These are phyloP conservation scores for Chrysina gloriosa DNA, from an alignment of 2,888 invertebrate species.

Conservation along the genomic window DNA sequence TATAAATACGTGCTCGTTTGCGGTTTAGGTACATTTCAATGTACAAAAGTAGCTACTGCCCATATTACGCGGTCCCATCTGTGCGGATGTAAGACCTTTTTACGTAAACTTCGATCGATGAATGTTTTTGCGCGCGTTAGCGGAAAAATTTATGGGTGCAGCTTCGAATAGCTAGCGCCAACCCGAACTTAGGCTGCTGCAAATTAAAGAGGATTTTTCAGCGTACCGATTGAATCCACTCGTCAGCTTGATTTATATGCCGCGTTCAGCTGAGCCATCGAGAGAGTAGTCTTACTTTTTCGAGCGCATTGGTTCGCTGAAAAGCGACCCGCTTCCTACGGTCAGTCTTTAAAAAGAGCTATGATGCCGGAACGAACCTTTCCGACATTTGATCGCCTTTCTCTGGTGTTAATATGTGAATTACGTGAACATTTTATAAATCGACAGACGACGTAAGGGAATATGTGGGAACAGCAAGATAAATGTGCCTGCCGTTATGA, in stretches of 20 bases:
- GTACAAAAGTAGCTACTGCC: not conserved
- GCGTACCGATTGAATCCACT: conserved; percentile 63
- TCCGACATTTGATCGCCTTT: not conserved
- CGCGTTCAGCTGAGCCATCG: conserved; percentile 19
- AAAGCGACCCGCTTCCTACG: conserved; percentile 6
- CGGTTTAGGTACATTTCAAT: no score
- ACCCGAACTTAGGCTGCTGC: conserved; percentile 62
- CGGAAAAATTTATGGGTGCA: conserved; percentile 59
- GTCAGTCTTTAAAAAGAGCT: not conserved
- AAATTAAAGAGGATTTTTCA: conserved; percentile 64
- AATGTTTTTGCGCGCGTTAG: conserved; percentile 38
- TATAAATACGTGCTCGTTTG: no score
- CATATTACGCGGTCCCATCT: conserved; percentile 30
- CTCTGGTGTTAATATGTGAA: not conserved
- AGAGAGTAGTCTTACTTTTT: conserved; percentile 14
- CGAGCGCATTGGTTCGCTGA: conserved; percentile 11
- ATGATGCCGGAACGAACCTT: not conserved
- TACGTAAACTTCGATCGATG: conserved; percentile 37
- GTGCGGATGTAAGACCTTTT: conserved; percentile 28
- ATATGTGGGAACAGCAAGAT: not conserved
- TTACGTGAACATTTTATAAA: not conserved
- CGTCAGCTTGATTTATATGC: conserved; percentile 60
- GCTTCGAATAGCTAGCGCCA: conserved; percentile 57
- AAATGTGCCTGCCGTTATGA: not conserved
- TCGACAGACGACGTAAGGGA: not conserved